Conservation (phyloP, 53 echinoderm and acorn worm genomes). For the Paracentrotus lividus region DNA sequence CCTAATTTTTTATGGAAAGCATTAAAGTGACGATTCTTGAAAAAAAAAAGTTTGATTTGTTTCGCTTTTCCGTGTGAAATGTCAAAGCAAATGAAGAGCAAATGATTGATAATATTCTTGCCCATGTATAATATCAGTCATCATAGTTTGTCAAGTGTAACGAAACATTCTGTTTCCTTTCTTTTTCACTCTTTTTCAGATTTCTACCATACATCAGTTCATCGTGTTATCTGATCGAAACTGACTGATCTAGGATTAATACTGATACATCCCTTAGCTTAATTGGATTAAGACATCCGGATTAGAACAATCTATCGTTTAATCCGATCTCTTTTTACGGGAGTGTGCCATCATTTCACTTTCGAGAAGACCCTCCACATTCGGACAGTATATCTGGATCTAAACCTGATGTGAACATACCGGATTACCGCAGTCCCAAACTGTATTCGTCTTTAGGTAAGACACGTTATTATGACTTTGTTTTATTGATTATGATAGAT, state of each 20-base stretch:
- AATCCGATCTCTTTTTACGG: not conserved
- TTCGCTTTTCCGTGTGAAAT: no score
- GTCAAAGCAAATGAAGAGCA: no score
- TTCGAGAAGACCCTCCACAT: slow-evolving; percentile 18
- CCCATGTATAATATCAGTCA: no score
- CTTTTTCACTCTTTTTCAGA: not conserved
- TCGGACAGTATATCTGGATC: not conserved
- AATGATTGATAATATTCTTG: no score
- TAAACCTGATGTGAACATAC: slow-evolving; percentile 22
- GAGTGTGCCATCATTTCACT: not conserved
- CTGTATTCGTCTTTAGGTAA: not conserved
- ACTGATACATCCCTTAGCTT: not conserved
- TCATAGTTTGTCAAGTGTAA: not conserved
- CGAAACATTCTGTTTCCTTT: not conserved
- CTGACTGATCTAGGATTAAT: slow-evolving; percentile 6
- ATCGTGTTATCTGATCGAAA: no score
- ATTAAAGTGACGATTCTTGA: no score
- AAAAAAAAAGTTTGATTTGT: no score
- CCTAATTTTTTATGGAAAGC: no score
- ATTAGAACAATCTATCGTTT: not conserved
- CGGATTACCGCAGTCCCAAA: not conserved
- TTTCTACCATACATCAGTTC: no score
- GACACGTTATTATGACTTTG: no score
- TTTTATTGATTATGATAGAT: no score
- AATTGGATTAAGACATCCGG: not conserved